Base-by-base conservation (phyloP, 1,140 invertebrate genomes). In the Danaus plexippus region DNA sequence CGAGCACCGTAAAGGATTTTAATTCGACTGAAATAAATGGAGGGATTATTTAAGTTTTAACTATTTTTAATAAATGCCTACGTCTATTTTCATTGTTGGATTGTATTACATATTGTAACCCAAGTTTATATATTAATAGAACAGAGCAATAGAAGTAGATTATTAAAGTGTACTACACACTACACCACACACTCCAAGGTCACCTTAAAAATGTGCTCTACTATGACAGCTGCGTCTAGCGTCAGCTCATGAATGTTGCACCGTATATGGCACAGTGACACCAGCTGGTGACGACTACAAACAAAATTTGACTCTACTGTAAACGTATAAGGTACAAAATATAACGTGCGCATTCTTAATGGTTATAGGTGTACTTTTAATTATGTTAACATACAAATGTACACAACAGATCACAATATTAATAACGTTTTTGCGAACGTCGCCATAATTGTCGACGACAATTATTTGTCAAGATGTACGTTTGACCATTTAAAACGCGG, bases 161-260 rank as follows among this genome's bases (percentile, higher is more conserved):
- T n/a, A n/a, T n/a, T 32, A 32, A 32, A 32, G 22, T 0, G 7
- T 8, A 32, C 22, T 32, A 32, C 5, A 32, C 7, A 32, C 22
- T 32, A 32, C 22, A 32, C 22, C 22, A 32, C 22, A 32, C 5
- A 32, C 22, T 55, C 55, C 58, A 55, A 51, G 48, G 48, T 8
- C 51, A 13, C 42, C 44, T 54, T n/a, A 46, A 51, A 57, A 52
- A 57, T 32, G 42, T 32, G 22, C 43, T 44, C 15, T 12, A 46
- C 51, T 44, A 57, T 41, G 43, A 15, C 48, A 60, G 52, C 52
- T 60, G 58, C 43, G 11, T 43, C 15, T 43, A 41, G 52, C 48
- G 47, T 60, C 46, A 60, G 52, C 55, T 57, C 52, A 46, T 47
- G 55, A 55, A 44, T 47, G 54, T 61, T 56, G 52, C 43, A 52